Base-by-base conservation (phyloP, 1,140 invertebrate species). In the Linepithema humile region DNA sequence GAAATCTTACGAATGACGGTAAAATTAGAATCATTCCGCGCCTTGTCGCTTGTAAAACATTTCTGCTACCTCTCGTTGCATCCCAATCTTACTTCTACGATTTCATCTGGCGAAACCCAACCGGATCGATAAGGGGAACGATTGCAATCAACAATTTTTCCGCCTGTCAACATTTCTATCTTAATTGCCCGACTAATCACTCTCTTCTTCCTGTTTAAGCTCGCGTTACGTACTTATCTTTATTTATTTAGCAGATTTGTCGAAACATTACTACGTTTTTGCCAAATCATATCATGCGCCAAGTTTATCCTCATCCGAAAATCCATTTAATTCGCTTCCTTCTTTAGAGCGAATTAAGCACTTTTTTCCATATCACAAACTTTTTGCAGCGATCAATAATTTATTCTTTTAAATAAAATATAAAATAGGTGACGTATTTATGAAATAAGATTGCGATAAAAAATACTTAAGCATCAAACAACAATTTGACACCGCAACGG, bases 101-200 rank as follows among this genome's bases (percentile, higher is more conserved):
- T 84, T 87, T 74, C 85, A 48, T 80, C 38, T 62, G 9, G 55
- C 45, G 86, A 88, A 87, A 87, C 59, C 73, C 64, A 10, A 77
- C 26, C 57, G 5, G 48, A 45, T 77, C 80, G 73, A 69, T 84
- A 40, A 38, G 26, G 55, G 45, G 75, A 77, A 72, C 62, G 15
- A 35, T 70, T 23, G 50, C n/a, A 87, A 87, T 87, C 62, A 77
- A 2, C 72, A 7, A 40, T n/a, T 48, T 83, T 53, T 48, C n/a
- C 40, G 65, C 62, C 48, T 77, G 48, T 72, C 64, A 60, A 40
- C 26, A 48, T 32, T 55, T 86, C 50, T 78, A 60, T 84, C 87
- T 72, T 29, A 20, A 72, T 15, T 38, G 26, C 3, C 12, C 6
- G 17, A 48, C 4, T 86, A 77, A 87, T 86, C 60, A 40, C 40